Evolutionary conservation across 1,140 invertebrate species (phyloP), one percentile per base, ranked within the genome.

Genomic region (Spodoptera frugiperda): DNA sequence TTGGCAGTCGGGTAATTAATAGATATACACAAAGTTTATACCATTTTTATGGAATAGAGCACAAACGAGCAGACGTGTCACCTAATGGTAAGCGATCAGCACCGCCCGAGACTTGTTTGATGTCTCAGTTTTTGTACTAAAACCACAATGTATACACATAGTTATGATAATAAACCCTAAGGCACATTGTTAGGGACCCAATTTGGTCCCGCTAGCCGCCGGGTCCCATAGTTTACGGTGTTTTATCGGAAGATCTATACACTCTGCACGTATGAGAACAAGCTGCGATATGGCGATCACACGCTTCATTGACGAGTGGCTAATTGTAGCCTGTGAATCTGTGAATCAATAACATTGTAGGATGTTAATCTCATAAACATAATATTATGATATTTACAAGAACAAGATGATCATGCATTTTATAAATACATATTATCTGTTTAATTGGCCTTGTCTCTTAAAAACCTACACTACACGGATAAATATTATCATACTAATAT

Each of bases 171-270:
- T 39, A 44, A 8, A 33, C 65, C 19, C 11, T 39, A 39, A 39
- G 48, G 19, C 15, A 54, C 74, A 72, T 77, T 63, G 67, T 63
- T 63, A 48, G 53, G 25, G 30, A 11, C 25, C 51, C 70, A 71
- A 71, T 71, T 55, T 12, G 12, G 65, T 74, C 68, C 77, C 77
- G 77, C 71, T 78, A 79, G 67, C 33, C 63, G 54, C 5, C 33
- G 33, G 33, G 33, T 70, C 57, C 67, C 74, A 79, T 54, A n/a
- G 39, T 48, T 55, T 76, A 79, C 78, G 78, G 78, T 79, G 72
- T 67, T 72, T 49, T 49, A 76, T 76, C 67, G 0, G 53, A 25
- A 74, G 39, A 79, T 76, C 78, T n/a, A n/a, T n/a, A n/a, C n/a
- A n/a, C n/a, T n/a, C n/a, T 39, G n/a, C 63, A 54, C 73, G 55